phyloP scores from a whole-genome alignment of 2,888 invertebrate genomes.

The Apodemia mormo region DNA sequence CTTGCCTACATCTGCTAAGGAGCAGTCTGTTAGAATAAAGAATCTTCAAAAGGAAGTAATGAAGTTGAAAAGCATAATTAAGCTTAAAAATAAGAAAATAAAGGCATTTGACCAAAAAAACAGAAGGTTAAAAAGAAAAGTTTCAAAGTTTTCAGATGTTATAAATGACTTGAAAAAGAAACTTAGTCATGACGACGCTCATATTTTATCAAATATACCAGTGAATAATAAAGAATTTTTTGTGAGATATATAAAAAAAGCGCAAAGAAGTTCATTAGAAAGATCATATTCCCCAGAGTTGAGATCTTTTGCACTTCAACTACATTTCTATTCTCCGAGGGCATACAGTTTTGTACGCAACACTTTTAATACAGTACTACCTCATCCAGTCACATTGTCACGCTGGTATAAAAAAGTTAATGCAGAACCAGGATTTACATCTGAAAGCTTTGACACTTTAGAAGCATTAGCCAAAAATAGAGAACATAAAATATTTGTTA shows the following conservation, averaged over 20 bases:
- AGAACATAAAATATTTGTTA: not conserved
- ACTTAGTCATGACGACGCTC: not conserved
- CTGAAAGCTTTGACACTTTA: not conserved
- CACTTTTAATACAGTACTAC: slow-evolving; percentile 23
- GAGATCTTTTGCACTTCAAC: slow-evolving; percentile 21
- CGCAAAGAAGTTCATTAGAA: slow-evolving; percentile 5
- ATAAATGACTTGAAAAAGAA: not conserved
- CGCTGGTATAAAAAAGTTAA: slow-evolving; percentile 23
- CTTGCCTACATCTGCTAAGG: no score
- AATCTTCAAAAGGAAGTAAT: no score
- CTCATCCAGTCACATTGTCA: slow-evolving; percentile 22
- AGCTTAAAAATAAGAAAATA: not conserved
- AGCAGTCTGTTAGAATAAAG: no score
- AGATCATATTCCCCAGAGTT: slow-evolving; percentile 20
- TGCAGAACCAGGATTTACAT: slow-evolving; percentile 20
- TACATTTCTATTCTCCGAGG: slow-evolving; percentile 18
- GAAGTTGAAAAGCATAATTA: no score
- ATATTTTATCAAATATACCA: not conserved
- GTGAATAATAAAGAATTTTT: not conserved
- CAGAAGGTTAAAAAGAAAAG: slow-evolving; percentile 1
- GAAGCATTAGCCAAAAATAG: not conserved
- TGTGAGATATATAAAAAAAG: not conserved
- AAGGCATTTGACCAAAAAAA: not conserved
- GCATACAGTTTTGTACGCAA: slow-evolving; percentile 22
- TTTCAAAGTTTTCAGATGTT: not conserved